phyloP scores from a whole-genome alignment of 1,140 invertebrate species.

The Drosophila chauvacae region DNA sequence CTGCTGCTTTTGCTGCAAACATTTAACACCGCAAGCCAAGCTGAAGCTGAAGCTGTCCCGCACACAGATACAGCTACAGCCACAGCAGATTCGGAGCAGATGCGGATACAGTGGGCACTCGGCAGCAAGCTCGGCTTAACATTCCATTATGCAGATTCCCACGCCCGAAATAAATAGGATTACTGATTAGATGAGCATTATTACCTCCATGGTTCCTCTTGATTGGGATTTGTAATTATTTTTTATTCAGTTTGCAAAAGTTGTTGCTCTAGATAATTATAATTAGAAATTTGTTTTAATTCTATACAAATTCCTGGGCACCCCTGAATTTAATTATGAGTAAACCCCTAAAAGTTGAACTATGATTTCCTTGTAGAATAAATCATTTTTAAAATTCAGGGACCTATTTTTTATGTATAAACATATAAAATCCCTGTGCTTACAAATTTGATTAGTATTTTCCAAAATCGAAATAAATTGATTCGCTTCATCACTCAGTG shows the following conservation, averaged over 20 bases:
- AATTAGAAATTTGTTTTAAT: not conserved
- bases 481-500: not conserved
- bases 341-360: too few relatives aligned
- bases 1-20: conserved; percentile 68
- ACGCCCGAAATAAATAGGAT: not conserved
- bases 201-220: not conserved
- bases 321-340: too few relatives aligned
- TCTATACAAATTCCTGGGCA: too few relatives aligned
- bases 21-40: conserved; percentile 78
- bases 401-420: too few relatives aligned
- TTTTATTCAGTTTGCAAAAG: not conserved
- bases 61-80: conserved; percentile 48
- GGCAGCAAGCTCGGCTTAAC: not conserved
- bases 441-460: too few relatives aligned
- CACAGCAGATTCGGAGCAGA: conserved; percentile 37
- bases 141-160: conserved; percentile 19
- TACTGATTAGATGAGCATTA: not conserved
- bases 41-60: conserved; percentile 69
- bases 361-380: too few relatives aligned
- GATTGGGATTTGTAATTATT: not conserved
- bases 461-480: too few relatives aligned
- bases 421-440: too few relatives aligned
- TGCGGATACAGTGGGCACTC: conserved; percentile 49
- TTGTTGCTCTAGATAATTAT: too few relatives aligned
- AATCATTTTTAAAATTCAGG: too few relatives aligned